phyloP scores from a whole-genome alignment of 2,888 invertebrate species.

The Sminthurides aquaticus region DNA sequence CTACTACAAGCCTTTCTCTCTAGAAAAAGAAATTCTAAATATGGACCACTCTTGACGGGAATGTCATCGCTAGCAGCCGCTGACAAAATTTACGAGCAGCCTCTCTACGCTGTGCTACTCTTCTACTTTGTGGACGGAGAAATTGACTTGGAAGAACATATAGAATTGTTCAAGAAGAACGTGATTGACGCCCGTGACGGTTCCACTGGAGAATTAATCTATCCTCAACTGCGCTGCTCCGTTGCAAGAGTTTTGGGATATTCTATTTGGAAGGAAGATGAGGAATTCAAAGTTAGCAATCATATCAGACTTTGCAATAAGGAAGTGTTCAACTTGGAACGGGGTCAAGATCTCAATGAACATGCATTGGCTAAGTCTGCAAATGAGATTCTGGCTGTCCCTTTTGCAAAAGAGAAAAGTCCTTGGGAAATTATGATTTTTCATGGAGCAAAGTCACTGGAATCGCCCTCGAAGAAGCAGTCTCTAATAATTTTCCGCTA shows the following conservation, averaged over 20 bases:
- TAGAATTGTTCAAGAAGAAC: neutral
- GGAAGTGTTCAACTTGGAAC: neutral
- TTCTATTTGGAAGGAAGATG: slow-evolving; percentile 18
- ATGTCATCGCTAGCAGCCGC: slow-evolving; percentile 20
- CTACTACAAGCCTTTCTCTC: neutral
- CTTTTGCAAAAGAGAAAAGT: slow-evolving; percentile 8
- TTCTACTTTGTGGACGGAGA: slow-evolving; percentile 16
- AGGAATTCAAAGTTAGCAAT: slow-evolving; percentile 9
- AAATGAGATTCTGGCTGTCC: slow-evolving; percentile 13
- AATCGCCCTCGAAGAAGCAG: slow-evolving; percentile 1
- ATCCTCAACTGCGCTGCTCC: slow-evolving; percentile 4
- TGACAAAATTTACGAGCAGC: slow-evolving; percentile 14
- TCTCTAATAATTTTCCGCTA: slow-evolving; percentile 16
- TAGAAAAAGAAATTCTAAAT: neutral
- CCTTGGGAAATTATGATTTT: slow-evolving; percentile 20
- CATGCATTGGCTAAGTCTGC: slow-evolving; percentile 9
- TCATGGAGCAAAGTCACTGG: slow-evolving; percentile 10
- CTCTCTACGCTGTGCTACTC: slow-evolving; percentile 15
- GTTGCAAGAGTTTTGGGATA: slow-evolving; percentile 7
- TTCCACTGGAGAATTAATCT: neutral
- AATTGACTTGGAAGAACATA: slow-evolving; percentile 14
- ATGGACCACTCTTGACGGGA: slow-evolving; percentile 6
- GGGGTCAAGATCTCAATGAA: slow-evolving; percentile 6
- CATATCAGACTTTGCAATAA: slow-evolving; percentile 9
- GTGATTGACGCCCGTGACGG: slow-evolving; percentile 4